A percentile compares a stretch with the other conserved stretches of the same genome.
phyloP scores from a whole-genome alignment of 2,113 vertebrate species.

The Cebidichthys violaceus region DNA sequence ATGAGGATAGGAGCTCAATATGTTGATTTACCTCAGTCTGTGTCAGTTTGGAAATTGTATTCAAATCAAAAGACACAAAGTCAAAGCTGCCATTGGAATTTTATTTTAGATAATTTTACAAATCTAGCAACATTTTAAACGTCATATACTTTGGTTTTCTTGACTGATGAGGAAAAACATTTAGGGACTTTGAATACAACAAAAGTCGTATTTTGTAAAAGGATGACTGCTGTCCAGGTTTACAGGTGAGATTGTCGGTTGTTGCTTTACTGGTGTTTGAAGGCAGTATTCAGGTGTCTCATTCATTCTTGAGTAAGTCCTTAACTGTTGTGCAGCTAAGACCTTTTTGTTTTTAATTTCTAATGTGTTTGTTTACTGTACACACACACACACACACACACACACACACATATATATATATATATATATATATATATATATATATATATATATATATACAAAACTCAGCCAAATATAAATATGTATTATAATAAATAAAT shows the following conservation, averaged over 20 bases:
- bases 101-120: background rate
- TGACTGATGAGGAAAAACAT: background rate
- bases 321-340: background rate
- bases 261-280: background rate
- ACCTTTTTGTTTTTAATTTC: background rate
- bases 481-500: too few relatives aligned
- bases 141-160: background rate
- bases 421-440: too few relatives aligned
- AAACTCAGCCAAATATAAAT: too few relatives aligned
- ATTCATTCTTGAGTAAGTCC: background rate
- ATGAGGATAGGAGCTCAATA: background rate
- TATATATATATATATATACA: too few relatives aligned
- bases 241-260: background rate
- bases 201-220: background rate
- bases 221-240: background rate
- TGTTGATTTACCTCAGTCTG: background rate
- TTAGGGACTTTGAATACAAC: background rate
- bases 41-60: conserved; percentile 13
- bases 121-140: background rate
- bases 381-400: background rate
- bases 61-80: conserved; percentile 1
- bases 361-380: background rate
- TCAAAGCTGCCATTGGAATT: background rate
- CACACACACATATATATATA: too few relatives aligned
- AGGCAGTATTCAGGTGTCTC: background rate